These are phyloP conservation scores for Natrix natrix DNA, from an alignment of 2,797 vertebrate species.

Conservation along the genomic window DNA sequence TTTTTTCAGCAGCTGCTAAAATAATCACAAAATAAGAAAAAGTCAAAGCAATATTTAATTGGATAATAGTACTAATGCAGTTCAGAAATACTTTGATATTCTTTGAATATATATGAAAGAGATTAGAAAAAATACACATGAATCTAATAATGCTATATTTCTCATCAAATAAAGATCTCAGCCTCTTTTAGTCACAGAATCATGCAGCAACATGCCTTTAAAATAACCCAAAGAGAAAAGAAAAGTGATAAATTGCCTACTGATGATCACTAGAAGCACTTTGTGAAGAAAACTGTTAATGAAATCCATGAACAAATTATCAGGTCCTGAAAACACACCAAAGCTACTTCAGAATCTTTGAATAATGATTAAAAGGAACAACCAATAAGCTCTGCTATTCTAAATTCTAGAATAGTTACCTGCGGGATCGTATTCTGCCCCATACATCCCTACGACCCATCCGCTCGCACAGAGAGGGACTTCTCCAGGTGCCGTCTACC, in stretches of 20 bases:
- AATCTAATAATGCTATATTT: neutral
- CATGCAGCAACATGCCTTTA: neutral
- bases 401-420: too few relatives aligned
- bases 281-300: neutral
- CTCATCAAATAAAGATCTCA: neutral
- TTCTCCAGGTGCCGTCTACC: too few relatives aligned
- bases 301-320: neutral
- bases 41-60: neutral
- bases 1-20: neutral
- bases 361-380: neutral
- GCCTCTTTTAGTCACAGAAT: neutral
- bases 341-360: neutral
- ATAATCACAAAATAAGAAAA: neutral
- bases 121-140: neutral
- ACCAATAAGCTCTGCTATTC: neutral
- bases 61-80: neutral
- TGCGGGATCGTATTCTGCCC: too few relatives aligned
- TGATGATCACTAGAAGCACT: neutral
- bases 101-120: neutral
- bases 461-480: too few relatives aligned
- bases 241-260: neutral
- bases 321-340: neutral
- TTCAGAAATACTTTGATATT: neutral
- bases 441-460: too few relatives aligned
- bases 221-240: slow-evolving; percentile 2